phyloP scores from a whole-genome alignment of 2,113 vertebrate species.

The Mormyrus iriodes region DNA sequence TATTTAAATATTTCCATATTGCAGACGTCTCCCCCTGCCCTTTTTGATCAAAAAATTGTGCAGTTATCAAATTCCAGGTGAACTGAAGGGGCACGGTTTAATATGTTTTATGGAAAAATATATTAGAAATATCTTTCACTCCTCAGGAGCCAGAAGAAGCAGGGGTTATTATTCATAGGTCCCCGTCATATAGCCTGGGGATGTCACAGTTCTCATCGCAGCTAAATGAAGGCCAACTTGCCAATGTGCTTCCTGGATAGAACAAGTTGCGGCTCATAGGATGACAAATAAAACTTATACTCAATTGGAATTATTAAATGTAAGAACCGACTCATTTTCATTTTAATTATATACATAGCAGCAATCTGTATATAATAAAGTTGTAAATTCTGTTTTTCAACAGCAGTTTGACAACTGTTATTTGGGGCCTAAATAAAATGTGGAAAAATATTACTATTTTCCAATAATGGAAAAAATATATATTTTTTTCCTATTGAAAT shows the following conservation, averaged over 20 bases:
- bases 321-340: background rate
- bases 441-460: background rate
- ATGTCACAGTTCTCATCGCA: background rate
- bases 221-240: background rate
- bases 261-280: background rate
- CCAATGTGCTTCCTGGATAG: background rate
- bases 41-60: constrained; percentile 6
- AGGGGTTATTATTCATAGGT: background rate
- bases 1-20: background rate
- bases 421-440: background rate
- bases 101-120: constrained; percentile 5
- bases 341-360: background rate
- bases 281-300: background rate
- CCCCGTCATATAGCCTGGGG: background rate
- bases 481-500: background rate
- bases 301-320: background rate
- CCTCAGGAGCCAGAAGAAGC: background rate
- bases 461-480: background rate
- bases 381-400: background rate
- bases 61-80: constrained; percentile 2
- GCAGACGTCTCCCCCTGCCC: background rate
- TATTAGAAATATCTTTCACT: constrained; percentile 2
- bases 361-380: background rate
- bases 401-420: background rate
- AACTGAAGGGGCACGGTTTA: background rate